These are phyloP conservation scores for Phortica variegata DNA, from an alignment of 1,140 invertebrate genomes.

Conservation along the genomic window DNA sequence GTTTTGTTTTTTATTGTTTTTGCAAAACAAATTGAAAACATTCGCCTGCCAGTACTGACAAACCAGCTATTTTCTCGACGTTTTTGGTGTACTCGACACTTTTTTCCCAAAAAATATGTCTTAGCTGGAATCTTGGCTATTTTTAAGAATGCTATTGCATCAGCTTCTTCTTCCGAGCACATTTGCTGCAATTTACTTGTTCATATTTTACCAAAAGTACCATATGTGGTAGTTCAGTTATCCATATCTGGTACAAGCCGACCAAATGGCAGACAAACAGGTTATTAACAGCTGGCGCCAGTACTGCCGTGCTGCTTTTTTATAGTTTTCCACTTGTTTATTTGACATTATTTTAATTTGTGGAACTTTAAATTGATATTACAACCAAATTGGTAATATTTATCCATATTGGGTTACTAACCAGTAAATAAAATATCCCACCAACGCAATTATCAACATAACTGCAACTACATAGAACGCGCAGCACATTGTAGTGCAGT, in stretches of 20 bases:
- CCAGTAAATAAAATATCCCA: too few relatives aligned
- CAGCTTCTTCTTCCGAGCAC: constrained; percentile 8
- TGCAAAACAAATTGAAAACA: constrained; percentile 13
- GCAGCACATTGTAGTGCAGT: too few relatives aligned
- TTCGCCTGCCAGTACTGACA: constrained; percentile 10
- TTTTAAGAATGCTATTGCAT: background rate
- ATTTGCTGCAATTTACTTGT: constrained; percentile 19
- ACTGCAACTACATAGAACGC: too few relatives aligned
- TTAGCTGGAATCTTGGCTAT: constrained; percentile 9
- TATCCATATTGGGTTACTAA: too few relatives aligned
- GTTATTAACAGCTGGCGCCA: constrained; percentile 5
- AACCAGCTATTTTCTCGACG: constrained; percentile 15
- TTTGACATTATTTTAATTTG: constrained; percentile 12
- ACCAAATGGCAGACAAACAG: background rate
- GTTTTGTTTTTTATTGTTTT: constrained; percentile 16
- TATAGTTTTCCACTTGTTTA: constrained; percentile 25
- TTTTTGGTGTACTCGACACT: constrained; percentile 6
- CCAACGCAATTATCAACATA: too few relatives aligned
- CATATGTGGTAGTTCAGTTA: constrained; percentile 16
- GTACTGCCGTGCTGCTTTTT: too few relatives aligned
- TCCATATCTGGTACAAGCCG: too few relatives aligned
- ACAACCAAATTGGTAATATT: too few relatives aligned
- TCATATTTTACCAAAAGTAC: constrained; percentile 8
- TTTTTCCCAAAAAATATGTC: constrained; percentile 18
- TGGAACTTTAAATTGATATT: background rate